Evolutionary conservation across 2,797 vertebrate genomes (phyloP).

Genomic region (Dryobates pubescens): DNA sequence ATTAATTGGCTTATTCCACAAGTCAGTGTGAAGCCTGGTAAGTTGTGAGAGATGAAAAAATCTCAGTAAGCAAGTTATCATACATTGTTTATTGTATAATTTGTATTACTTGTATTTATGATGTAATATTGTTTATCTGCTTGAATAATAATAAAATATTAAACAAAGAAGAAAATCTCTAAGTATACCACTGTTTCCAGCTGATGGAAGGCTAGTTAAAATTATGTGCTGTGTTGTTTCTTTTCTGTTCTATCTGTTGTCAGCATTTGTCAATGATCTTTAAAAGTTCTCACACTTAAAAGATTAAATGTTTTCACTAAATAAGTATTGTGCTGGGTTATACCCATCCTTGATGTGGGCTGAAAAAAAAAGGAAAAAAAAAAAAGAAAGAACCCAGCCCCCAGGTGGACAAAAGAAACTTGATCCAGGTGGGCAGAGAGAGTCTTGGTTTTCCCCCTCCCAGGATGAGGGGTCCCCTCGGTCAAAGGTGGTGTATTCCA

Average conservation of each 20-base stretch:
- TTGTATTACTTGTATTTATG: conserved; percentile 12
- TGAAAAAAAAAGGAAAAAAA: no score
- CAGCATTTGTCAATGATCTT: background rate
- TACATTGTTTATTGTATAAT: background rate
- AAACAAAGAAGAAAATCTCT: background rate
- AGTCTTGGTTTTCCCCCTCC: no score
- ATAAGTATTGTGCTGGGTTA: background rate
- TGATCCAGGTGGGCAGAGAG: no score
- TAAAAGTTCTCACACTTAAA: background rate
- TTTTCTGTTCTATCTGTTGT: background rate
- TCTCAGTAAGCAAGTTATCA: background rate
- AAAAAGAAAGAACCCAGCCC: no score
- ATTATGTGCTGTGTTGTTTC: background rate
- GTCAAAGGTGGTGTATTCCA: no score
- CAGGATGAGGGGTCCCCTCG: no score
- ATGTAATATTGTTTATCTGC: background rate
- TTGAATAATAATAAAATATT: conserved; percentile 30
- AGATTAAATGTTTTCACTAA: background rate
- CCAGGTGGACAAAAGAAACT: no score
- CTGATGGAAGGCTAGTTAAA: background rate
- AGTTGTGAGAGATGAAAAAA: background rate
- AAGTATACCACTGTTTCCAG: background rate
- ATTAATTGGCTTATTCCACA: conserved; percentile 20
- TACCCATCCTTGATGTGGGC: no score
- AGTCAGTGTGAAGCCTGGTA: background rate